These are phyloP conservation scores for Silvanus unidentatus DNA, from an alignment of 2,888 invertebrate species.

Conservation along the genomic window DNA sequence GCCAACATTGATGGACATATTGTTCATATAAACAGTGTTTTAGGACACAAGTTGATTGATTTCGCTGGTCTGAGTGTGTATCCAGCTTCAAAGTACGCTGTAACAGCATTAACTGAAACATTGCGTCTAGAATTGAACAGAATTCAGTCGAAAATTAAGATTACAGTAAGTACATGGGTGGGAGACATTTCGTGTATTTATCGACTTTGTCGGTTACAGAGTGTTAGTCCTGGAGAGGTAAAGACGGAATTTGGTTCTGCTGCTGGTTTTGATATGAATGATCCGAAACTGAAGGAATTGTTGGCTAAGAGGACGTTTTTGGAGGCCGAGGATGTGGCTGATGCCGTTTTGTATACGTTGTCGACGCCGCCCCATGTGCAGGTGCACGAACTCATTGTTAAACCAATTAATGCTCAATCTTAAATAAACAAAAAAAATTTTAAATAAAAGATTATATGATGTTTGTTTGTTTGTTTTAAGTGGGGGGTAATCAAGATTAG, in stretches of 20 bases:
- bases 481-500: no score
- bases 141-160: conserved; percentile 14
- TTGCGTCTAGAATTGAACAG: conserved; percentile 15
- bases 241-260: conserved; percentile 20
- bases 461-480: no score
- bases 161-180: no score
- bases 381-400: background rate
- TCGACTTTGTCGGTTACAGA: conserved; percentile 19
- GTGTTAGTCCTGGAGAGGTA: conserved; percentile 29
- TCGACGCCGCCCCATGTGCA: background rate
- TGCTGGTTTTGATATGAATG: background rate
- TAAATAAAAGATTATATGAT: no score
- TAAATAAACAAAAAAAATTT: no score
- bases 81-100: conserved; percentile 18
- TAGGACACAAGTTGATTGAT: conserved; percentile 9
- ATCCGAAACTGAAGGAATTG: background rate
- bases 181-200: background rate
- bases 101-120: conserved; percentile 19
- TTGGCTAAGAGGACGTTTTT: no score
- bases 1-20: conserved; percentile 13
- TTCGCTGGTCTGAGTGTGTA: conserved; percentile 15
- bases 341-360: background rate
- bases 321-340: background rate
- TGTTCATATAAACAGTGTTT: conserved; percentile 14
- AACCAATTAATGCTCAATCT: background rate